Conservation (phyloP, 2,797 vertebrate species). For the Lutjanus argentimaculatus region DNA sequence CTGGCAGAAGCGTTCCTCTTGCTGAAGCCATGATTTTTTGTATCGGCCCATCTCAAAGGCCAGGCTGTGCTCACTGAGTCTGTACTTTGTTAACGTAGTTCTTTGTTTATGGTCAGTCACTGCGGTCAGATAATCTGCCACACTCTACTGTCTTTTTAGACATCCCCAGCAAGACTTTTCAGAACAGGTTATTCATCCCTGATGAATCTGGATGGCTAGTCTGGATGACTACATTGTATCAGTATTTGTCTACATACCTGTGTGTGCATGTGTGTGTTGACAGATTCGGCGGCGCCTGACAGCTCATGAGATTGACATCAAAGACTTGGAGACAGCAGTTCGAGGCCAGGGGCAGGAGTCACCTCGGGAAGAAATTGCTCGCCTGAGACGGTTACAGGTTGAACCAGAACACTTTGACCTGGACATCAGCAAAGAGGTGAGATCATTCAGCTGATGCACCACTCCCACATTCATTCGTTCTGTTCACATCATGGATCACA, state of each 20-base stretch:
- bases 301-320: conserved; percentile 96
- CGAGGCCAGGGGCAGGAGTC: conserved; percentile 92
- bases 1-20: too few species aligned
- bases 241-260: neutral
- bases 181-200: neutral
- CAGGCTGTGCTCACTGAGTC: too few species aligned
- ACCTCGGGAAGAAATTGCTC: conserved; percentile 93
- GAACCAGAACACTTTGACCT: conserved; percentile 90
- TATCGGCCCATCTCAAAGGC: too few species aligned
- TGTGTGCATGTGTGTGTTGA: conserved; percentile 16
- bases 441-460: neutral
- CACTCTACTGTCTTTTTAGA: too few species aligned
- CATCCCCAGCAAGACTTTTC: too few species aligned
- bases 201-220: too few species aligned
- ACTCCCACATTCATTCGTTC: neutral
- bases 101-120: too few species aligned
- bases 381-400: conserved; percentile 90
- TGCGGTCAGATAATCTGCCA: too few species aligned
- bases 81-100: too few species aligned
- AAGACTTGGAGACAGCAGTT: conserved; percentile 93
- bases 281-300: conserved; percentile 93
- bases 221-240: neutral
- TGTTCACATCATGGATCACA: too few species aligned
- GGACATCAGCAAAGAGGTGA: conserved; percentile 91
- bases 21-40: too few species aligned